Evolutionary conservation across 2,113 vertebrate genomes (phyloP).

Genomic region (Cinclus cinclus): DNA sequence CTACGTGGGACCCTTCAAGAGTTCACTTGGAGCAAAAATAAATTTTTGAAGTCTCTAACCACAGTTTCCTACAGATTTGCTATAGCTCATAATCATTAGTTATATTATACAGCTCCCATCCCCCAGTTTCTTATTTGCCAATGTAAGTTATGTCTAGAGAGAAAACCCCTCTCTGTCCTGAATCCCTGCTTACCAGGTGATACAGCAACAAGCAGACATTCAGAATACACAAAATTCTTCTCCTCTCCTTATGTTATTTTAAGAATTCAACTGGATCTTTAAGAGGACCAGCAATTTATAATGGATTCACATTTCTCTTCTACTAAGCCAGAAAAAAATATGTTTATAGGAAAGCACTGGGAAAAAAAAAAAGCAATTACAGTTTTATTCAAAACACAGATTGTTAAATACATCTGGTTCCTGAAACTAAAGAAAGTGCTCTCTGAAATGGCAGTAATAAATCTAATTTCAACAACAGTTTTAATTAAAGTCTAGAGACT

Average conservation of each 20-base stretch:
- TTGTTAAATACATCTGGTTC: slow-evolving; percentile 68
- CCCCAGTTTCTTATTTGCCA: background rate
- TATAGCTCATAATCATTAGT: background rate
- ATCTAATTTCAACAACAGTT: slow-evolving; percentile 63
- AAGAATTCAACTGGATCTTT: background rate
- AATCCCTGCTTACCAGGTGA: background rate
- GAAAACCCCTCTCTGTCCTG: background rate
- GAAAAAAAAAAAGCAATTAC: slow-evolving; percentile 53
- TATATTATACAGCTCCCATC: background rate
- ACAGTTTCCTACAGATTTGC: background rate
- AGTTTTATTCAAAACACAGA: slow-evolving; percentile 67
- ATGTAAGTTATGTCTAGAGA: background rate
- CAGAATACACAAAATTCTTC: background rate
- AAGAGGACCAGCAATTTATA: background rate
- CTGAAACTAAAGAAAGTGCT: slow-evolving; percentile 61
- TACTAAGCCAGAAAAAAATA: background rate
- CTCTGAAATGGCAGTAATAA: slow-evolving; percentile 62
- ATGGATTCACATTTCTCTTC: slow-evolving; percentile 7
- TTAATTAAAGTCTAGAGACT: slow-evolving; percentile 66
- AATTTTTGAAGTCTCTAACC: background rate
- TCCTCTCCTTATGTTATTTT: background rate
- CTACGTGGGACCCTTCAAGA: background rate
- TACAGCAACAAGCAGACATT: background rate
- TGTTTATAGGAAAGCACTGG: slow-evolving; percentile 1
- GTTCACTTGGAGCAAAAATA: background rate